A percentile compares a stretch with the other conserved stretches of the same genome.
These are phyloP conservation scores for Bombus balteatus DNA, from an alignment of 1,140 invertebrate genomes.

Conservation along the genomic window DNA sequence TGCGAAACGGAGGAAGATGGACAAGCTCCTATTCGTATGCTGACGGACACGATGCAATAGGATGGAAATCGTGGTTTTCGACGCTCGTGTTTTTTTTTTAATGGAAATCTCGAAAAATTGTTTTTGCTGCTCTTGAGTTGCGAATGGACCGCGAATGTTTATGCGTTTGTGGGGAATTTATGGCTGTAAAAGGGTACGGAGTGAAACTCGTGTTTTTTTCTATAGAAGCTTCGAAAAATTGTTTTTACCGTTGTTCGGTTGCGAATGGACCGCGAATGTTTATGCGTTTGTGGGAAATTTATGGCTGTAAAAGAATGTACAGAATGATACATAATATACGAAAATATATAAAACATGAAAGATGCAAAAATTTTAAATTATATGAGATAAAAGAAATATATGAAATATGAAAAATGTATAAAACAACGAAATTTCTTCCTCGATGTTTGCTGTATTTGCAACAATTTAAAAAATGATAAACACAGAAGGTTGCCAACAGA, in stretches of 20 bases:
- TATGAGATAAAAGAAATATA: not conserved
- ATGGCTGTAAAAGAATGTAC: not conserved
- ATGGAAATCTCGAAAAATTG: not conserved
- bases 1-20: constrained; percentile 23
- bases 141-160: not conserved
- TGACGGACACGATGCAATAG: not conserved
- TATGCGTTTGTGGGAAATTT: not conserved
- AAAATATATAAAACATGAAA: not conserved
- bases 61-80: not conserved
- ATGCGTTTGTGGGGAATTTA: not conserved
- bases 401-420: not conserved
- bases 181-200: not conserved
- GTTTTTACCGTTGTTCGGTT: not conserved
- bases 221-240: not conserved
- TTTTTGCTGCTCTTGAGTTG: not conserved
- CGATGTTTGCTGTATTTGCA: not conserved
- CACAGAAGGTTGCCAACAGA: not conserved
- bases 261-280: not conserved
- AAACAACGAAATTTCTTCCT: not conserved
- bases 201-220: not conserved
- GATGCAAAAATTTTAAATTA: too few relatives aligned
- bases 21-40: not conserved
- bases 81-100: not conserved
- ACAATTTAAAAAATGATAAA: not conserved
- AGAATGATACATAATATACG: not conserved